Evolutionary conservation across 1,140 invertebrate species (phyloP).

Genomic region (Doryteuthis pealeii): DNA sequence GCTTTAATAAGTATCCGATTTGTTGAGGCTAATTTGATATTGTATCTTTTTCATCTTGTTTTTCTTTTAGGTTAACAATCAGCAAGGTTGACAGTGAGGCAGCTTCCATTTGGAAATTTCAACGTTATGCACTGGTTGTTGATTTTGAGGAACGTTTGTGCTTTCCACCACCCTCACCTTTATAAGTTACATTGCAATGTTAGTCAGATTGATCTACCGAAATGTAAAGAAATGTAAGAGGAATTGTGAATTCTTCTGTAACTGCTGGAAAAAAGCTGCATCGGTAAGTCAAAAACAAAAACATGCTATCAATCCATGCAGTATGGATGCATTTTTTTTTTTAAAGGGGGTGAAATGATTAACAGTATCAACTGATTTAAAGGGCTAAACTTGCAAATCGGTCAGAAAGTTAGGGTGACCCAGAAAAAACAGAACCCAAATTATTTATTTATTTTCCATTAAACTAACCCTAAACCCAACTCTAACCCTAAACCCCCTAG

Average conservation of each 20-base stretch:
- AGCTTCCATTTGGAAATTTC: conserved; percentile 61
- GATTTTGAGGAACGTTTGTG: conserved; percentile 60
- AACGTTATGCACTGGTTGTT: conserved; percentile 61
- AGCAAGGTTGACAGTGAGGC: conserved; percentile 53
- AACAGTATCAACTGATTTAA: too few relatives aligned
- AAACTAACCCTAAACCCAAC: too few relatives aligned
- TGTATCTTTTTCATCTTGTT: too few relatives aligned
- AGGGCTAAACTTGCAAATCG: too few relatives aligned
- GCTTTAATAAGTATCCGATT: too few relatives aligned
- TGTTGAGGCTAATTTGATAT: too few relatives aligned
- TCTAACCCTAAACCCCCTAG: too few relatives aligned
- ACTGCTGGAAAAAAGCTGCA: conserved; percentile 15
- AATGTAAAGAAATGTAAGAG: conserved; percentile 23
- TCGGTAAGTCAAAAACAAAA: conserved; percentile 13
- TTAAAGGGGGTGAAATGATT: too few relatives aligned
- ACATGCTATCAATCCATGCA: neutral
- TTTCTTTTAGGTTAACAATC: conserved; percentile 52
- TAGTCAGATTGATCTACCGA: conserved; percentile 25
- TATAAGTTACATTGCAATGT: conserved; percentile 45
- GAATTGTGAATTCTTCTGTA: conserved; percentile 3
- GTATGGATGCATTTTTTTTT: too few relatives aligned
- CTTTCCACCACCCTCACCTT: conserved; percentile 53
- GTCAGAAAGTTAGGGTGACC: too few relatives aligned
- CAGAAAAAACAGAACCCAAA: too few relatives aligned
- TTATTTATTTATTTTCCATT: too few relatives aligned